Evolutionary conservation across 2,888 invertebrate genomes (phyloP), one percentile per base, ranked within the genome.

Genomic region (Nezara viridula): DNA sequence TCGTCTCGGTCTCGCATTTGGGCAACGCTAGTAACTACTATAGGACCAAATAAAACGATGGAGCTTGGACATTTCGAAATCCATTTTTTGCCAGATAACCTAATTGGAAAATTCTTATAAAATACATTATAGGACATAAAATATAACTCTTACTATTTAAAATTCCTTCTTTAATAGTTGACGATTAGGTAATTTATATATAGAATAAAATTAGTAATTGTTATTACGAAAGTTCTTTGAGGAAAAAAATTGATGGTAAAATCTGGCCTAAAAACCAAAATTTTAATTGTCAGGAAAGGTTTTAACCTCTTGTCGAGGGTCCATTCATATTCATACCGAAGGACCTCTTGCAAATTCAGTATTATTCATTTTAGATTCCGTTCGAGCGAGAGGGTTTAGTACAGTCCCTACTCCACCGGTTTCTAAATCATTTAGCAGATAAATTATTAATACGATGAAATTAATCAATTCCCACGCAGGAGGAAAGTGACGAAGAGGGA

Each of bases 401-500:
- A n/a, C 44, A 40, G 37, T 6, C 81, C 44, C n/a, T n/a, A n/a
- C 81, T 81, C 86, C 50, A 19, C 50, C 86, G 49, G 50, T 86
- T 55, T 60, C 52, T 86, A 55, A 86, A 55, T 86, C 50, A 86
- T 86, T 52, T 86, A 86, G 21, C 50, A 37, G 40, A 86, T 86
- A 55, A 40, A 86, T 86, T 86, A 86, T 86, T 55, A 40, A 86
- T 86, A 27, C 16, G 40, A 40, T 14, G 50, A 55, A 55, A 86
- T 86, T 86, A 86, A 86, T 86, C 86, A 86, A 86, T 55, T 37
- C 86, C 86, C 86, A 86, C 86, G 86, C 86, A 81, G 14, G 24
- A 1, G 81, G 14, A 40, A 24, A 81, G 81, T 44, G 44, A 81
- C 81, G 40, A 47, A n/a, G 44, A 40, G 77, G 37, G 55, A 10